Conservation (phyloP, 2,888 invertebrate genomes). For the Trissolcus brochymenae region DNA sequence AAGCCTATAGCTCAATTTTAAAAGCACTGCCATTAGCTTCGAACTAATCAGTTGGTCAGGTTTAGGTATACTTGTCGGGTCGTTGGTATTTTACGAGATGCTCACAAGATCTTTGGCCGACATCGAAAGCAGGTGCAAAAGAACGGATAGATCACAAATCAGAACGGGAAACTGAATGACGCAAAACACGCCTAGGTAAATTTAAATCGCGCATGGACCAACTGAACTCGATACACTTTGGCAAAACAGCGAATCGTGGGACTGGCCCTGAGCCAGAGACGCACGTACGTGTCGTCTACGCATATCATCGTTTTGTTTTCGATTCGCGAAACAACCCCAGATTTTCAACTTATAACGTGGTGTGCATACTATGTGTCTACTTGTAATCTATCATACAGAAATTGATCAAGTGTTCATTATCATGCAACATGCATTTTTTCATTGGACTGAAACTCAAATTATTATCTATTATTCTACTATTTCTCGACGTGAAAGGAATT, state of each 20-base stretch:
- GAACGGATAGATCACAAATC: conserved; percentile 70
- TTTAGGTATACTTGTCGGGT: conserved; percentile 61
- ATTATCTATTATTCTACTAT: no score
- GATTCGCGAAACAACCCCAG: conserved; percentile 21
- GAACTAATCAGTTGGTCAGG: conserved; percentile 19
- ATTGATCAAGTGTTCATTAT: not conserved
- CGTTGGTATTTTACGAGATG: conserved; percentile 67
- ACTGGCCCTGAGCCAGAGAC: conserved; percentile 67
- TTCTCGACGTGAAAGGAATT: no score
- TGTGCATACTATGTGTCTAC: conserved; percentile 9
- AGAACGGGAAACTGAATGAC: conserved; percentile 69
- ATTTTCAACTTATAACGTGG: conserved; percentile 32
- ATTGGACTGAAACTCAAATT: no score
- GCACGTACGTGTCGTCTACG: conserved; percentile 61
- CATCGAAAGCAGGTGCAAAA: conserved; percentile 69
- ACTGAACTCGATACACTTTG: conserved; percentile 56
- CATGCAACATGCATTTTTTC: no score
- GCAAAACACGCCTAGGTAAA: conserved; percentile 74
- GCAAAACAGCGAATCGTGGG: conserved; percentile 51
- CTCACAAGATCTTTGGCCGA: conserved; percentile 67
- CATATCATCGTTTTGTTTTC: conserved; percentile 62
- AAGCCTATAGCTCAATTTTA: conserved; percentile 15
- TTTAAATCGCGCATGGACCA: conserved; percentile 72
- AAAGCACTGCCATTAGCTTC: conserved; percentile 9
- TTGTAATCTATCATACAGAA: not conserved